Conservation (phyloP, 2,113 vertebrate species). For the Pogonocichla stellata region DNA sequence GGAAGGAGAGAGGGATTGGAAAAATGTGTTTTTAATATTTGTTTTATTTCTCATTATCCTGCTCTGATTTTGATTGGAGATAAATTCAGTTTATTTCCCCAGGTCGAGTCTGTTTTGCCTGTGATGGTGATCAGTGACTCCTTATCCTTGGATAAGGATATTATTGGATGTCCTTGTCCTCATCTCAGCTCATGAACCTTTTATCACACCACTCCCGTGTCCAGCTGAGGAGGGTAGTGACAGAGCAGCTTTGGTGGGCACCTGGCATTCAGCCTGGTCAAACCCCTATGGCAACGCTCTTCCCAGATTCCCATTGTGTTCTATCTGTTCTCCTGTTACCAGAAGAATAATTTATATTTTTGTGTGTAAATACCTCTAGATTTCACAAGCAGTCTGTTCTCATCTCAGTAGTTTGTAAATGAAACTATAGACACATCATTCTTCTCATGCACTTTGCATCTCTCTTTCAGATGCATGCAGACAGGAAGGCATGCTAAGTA, state of each 20-base stretch:
- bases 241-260: not conserved
- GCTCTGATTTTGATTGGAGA: not conserved
- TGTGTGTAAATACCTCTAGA: not conserved
- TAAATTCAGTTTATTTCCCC: not conserved
- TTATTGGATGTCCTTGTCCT: not conserved
- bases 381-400: not conserved
- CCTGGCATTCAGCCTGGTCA: not conserved
- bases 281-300: not conserved
- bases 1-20: not conserved
- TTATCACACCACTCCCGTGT: not conserved
- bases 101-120: not conserved
- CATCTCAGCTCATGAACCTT: not conserved
- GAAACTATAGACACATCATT: not conserved
- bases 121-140: not conserved
- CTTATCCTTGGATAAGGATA: not conserved
- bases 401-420: not conserved
- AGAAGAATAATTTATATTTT: not conserved
- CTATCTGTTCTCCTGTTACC: not conserved
- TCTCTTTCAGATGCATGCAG: not conserved
- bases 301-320: not conserved
- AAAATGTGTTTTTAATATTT: not conserved
- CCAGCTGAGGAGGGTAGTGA: not conserved
- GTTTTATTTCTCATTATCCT: not conserved
- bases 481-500: not conserved
- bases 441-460: not conserved